These are phyloP conservation scores for Scleropages formosus DNA, from an alignment of 2,797 vertebrate species.

Conservation along the genomic window DNA sequence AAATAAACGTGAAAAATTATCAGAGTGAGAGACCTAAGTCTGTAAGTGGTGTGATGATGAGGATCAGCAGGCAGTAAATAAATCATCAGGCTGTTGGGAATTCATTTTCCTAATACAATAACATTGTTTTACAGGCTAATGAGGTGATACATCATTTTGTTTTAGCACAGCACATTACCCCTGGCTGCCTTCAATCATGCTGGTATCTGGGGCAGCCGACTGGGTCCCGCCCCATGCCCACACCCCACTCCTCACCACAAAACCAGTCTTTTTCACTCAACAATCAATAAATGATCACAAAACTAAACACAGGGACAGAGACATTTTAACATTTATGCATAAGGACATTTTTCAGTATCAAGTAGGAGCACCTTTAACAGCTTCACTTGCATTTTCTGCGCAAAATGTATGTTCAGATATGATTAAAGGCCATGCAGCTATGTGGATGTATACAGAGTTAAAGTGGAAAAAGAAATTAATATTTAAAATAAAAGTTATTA, in stretches of 20 bases:
- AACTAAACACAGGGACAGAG: background rate
- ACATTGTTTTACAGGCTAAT: conserved; percentile 33
- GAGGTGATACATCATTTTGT: conserved; percentile 34
- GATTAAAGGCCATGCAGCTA: no score
- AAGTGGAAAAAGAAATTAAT: no score
- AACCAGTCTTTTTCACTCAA: no score
- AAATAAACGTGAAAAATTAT: background rate
- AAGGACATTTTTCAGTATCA: no score
- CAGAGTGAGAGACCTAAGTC: background rate
- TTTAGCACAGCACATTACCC: conserved; percentile 35
- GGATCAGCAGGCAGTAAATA: conserved; percentile 25
- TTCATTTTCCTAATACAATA: conserved; percentile 25
- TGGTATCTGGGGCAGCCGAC: conserved; percentile 26
- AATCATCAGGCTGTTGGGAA: conserved; percentile 23
- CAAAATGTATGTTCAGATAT: no score
- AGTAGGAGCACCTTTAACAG: no score
- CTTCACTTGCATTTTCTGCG: no score
- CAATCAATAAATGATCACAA: no score
- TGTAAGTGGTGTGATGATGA: background rate
- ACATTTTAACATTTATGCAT: conserved; percentile 1
- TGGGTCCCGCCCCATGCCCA: conserved; percentile 9
- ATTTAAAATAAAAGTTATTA: no score
- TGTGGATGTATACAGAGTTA: no score
- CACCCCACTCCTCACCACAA: background rate
- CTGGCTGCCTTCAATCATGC: conserved; percentile 31